Base-by-base conservation (phyloP, 2,888 invertebrate genomes). In the Epinotia bilunana region DNA sequence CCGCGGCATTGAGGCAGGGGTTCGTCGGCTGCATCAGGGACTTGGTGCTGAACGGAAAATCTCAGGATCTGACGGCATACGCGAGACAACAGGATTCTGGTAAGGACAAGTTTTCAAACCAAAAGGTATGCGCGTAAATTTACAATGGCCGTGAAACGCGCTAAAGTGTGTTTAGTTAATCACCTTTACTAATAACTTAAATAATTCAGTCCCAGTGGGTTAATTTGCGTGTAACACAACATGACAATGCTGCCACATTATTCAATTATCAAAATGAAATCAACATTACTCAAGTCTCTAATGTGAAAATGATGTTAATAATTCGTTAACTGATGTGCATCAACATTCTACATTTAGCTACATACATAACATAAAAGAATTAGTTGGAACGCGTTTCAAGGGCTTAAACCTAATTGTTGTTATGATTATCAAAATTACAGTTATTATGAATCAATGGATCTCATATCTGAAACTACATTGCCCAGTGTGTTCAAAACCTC, bases 11-110 rank as follows among this genome's bases (percentile, higher is more conserved):
- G 72, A 95, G 97, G 75, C 97, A 97, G 84, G 99, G 99, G 28
- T 99, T 97, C 87, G 98, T 99, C 9, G 99, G 99, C 2, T 99
- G 99, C 88, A 95, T 99, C 85, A 95, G 98, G 79, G 98, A 99
- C 87, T 94, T 99, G 82, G 96, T 97, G 80, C 94, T 99, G 84
- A 98, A 99, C 87, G 97, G 97, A 65, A 97, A 98, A 82, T 96
- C 97, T 0, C 96, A 98, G 77, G 98, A 99, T 87, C 95, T 99
- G 77, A 98, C 98, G 4, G 96, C 97, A 39, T 97, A 96, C 87
- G 98, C 98, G 2, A 95, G 97, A 82, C 97, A 98, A 83, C 99
- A 99, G 89, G 98, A 98, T 91, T 97, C 97, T 57, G 97, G 98
- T 96, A 91, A 93, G 92, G 79, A 2, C 1, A 33, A 13, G 9